A percentile compares a stretch with the other conserved stretches of the same genome.
phyloP scores from a whole-genome alignment of 2,113 vertebrate genomes.

The Petrocephalus microphthalmus region DNA sequence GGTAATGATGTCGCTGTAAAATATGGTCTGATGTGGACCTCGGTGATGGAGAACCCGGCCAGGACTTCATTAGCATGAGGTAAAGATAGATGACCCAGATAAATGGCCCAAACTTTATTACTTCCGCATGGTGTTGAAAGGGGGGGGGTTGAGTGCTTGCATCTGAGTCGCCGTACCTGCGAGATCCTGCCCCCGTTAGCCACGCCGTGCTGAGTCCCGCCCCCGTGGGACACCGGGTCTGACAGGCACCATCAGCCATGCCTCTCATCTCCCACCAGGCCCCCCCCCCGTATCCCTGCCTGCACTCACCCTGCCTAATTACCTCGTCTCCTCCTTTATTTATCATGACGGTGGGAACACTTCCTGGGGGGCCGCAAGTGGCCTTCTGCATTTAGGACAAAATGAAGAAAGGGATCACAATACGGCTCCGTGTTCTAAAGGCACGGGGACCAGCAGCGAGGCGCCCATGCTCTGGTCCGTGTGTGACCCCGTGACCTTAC shows the following conservation, averaged over 20 bases:
- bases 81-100: conserved; percentile 69
- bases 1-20: conserved; percentile 65
- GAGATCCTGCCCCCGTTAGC: conserved; percentile 24
- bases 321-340: not conserved
- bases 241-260: conserved; percentile 59
- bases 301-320: conserved; percentile 4
- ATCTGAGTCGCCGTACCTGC: conserved; percentile 11
- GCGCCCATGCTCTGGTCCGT: not conserved
- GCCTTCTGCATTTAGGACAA: not conserved
- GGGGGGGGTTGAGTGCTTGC: not conserved
- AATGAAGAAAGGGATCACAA: not conserved
- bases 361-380: not conserved
- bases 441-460: not conserved
- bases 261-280: conserved; percentile 53
- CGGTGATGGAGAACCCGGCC: conserved; percentile 60
- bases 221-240: conserved; percentile 54
- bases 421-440: not conserved
- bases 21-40: conserved; percentile 56
- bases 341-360: not conserved
- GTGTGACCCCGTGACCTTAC: not conserved
- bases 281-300: conserved; percentile 28
- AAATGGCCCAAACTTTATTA: conserved; percentile 51
- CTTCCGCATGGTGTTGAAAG: conserved; percentile 31
- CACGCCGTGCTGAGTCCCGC: conserved; percentile 59
- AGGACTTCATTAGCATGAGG: conserved; percentile 60